Conservation (phyloP, 2,888 invertebrate genomes). For the Neoaliturus tenellus region DNA sequence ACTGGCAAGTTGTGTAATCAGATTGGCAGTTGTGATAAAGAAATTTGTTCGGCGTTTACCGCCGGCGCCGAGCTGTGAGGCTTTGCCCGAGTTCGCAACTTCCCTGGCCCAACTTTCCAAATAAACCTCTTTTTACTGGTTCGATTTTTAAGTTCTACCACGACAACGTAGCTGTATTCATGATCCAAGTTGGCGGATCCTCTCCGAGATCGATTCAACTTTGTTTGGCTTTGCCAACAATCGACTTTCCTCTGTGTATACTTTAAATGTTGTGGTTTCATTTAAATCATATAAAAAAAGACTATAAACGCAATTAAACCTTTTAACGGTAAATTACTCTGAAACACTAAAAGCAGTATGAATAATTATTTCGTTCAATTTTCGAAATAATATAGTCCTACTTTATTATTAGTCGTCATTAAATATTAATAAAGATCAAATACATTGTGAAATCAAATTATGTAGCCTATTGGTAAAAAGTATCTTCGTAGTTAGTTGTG, state of each 20-base stretch:
- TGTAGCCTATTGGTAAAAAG: too few relatives aligned
- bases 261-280: too few relatives aligned
- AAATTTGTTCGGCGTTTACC: conserved; percentile 44
- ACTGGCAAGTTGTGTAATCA: conserved; percentile 41
- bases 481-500: too few relatives aligned
- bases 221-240: background rate
- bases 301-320: too few relatives aligned
- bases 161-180: background rate
- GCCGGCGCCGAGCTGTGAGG: background rate
- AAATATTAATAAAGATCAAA: too few relatives aligned
- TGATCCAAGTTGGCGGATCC: background rate
- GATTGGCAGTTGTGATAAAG: conserved; percentile 38
- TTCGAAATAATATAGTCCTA: too few relatives aligned
- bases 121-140: conserved; percentile 27
- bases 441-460: too few relatives aligned
- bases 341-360: too few relatives aligned
- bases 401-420: too few relatives aligned
- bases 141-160: background rate
- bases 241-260: background rate
- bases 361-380: too few relatives aligned
- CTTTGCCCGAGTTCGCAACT: conserved; percentile 32
- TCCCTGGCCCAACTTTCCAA: background rate
- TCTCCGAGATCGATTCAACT: background rate
- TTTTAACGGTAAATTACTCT: too few relatives aligned
- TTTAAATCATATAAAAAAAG: too few relatives aligned